Conservation (phyloP, 2,113 vertebrate genomes). For the Symphodus melops region DNA sequence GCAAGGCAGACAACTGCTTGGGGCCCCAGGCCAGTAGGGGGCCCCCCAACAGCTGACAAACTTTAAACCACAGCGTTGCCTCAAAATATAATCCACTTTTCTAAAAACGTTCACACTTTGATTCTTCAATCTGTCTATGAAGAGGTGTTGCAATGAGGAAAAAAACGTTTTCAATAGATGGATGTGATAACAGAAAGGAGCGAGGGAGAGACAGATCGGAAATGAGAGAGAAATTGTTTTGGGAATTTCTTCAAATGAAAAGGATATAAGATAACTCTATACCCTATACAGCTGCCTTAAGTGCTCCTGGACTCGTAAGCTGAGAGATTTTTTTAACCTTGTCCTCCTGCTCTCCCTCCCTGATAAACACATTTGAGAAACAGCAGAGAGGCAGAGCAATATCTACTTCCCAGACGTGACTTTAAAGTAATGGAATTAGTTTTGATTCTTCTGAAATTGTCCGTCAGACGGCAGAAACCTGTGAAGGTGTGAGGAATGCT, state of each 20-base stretch:
- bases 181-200: constrained; percentile 33
- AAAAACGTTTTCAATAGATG: constrained; percentile 13
- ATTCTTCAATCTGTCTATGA: constrained; percentile 9
- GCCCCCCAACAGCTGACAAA: no score
- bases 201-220: constrained; percentile 5
- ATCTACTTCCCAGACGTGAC: constrained; percentile 32
- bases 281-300: constrained; percentile 1
- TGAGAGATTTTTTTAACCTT: constrained; percentile 51
- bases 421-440: constrained; percentile 60
- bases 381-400: constrained; percentile 43
- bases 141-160: neutral
- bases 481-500: constrained; percentile 33
- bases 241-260: constrained; percentile 34
- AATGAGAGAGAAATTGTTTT: constrained; percentile 30
- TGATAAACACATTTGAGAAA: constrained; percentile 53
- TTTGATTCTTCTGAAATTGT: constrained; percentile 44
- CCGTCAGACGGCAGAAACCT: constrained; percentile 30
- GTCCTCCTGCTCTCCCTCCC: constrained; percentile 8
- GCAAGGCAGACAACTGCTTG: no score
- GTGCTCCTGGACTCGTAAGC: constrained; percentile 18
- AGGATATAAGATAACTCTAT: constrained; percentile 32
- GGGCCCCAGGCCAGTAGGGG: no score
- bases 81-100: neutral
- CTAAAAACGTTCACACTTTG: neutral
- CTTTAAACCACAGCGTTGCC: no score